Conservation (phyloP, 2,888 invertebrate genomes). For the Troglohyphantes excavatus region DNA sequence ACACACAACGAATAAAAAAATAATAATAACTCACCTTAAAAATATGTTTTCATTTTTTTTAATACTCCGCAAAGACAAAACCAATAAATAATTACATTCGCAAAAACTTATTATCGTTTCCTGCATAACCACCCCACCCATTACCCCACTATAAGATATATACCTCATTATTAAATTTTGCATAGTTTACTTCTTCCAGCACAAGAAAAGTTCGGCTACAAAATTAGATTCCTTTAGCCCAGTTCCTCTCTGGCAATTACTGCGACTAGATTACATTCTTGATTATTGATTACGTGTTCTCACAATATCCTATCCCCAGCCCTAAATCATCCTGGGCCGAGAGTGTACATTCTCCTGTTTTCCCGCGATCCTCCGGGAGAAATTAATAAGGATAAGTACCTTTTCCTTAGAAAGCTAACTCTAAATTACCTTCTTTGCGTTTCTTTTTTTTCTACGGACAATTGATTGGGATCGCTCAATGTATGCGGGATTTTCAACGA, state of each 20-base stretch:
- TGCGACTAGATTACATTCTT: neutral
- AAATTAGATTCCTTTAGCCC: neutral
- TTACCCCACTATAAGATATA: neutral
- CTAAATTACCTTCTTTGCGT: neutral
- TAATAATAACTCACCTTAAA: no score
- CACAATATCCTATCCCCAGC: neutral
- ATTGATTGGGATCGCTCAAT: neutral
- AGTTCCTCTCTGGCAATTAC: neutral
- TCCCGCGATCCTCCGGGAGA: slow-evolving; percentile 12
- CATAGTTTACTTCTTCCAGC: neutral
- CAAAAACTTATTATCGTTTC: no score
- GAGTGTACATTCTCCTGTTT: neutral
- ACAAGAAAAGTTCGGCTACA: neutral
- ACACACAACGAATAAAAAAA: no score
- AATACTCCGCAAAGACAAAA: no score
- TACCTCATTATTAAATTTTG: neutral
- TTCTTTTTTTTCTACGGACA: neutral
- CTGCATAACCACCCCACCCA: no score
- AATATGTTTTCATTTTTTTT: no score
- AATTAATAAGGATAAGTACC: slow-evolving; percentile 43
- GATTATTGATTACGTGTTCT: slow-evolving; percentile 24
- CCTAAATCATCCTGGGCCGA: neutral
- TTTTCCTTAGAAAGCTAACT: slow-evolving; percentile 7
- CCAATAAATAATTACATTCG: no score
- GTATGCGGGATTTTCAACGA: neutral